Conservation (phyloP, 2,113 vertebrate genomes). For the Malurus melanocephalus region DNA sequence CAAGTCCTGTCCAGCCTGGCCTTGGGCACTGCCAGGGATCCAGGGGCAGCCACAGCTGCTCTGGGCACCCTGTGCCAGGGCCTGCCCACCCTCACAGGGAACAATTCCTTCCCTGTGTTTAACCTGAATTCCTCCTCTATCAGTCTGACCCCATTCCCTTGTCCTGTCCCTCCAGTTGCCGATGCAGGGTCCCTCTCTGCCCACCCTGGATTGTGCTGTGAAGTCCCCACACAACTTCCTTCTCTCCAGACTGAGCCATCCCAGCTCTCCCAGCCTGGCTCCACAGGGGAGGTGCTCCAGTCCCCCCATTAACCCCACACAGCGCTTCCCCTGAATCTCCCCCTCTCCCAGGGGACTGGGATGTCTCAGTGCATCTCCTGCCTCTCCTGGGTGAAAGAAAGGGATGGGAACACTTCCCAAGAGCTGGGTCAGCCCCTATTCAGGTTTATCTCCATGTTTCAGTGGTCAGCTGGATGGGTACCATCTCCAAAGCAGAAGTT, state of each 20-base stretch:
- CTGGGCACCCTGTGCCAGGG: neutral
- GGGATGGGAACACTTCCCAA: neutral
- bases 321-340: neutral
- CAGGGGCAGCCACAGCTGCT: neutral
- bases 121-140: neutral
- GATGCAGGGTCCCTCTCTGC: neutral
- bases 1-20: neutral
- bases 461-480: neutral
- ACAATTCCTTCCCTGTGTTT: neutral
- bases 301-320: fast-evolving
- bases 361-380: neutral
- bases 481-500: neutral
- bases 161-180: neutral
- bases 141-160: no score
- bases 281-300: neutral
- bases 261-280: neutral
- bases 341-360: neutral
- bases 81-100: fast-evolving
- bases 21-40: neutral
- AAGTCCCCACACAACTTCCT: neutral
- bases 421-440: neutral
- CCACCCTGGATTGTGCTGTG: fast-evolving
- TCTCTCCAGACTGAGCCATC: neutral
- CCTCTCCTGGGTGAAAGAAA: neutral
- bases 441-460: neutral